Evolutionary conservation across 1,140 invertebrate species (phyloP), one percentile per base, ranked within the genome.

Genomic region (Bombus pascuorum): DNA sequence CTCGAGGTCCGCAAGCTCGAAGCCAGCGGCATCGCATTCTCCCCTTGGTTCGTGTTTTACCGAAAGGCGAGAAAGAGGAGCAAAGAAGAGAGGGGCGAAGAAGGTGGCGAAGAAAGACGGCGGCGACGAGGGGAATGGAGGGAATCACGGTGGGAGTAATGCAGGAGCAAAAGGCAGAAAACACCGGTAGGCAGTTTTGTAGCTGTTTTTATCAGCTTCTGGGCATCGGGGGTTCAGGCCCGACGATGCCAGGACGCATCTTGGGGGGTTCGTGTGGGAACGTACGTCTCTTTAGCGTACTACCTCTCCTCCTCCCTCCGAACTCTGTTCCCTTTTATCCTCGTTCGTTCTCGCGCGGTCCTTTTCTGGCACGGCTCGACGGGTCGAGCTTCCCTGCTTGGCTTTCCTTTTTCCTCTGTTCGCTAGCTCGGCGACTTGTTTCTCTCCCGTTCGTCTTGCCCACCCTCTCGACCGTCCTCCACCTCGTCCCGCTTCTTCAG

Each of bases 131-230:
- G 53, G 65, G 79, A 59, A 62, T 72, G 65, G 79, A 79, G 81
- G 28, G 39, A 42, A 74, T 59, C 73, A n/a, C 74, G 87, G 88
- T 80, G 87, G 87, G 90, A 91, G 92, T 94, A 94, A 93, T 90
- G 92, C 92, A 94, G 92, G 91, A 92, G 91, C 92, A 94, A 94
- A 93, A 94, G 92, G 93, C 92, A 94, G 93, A 95, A 95, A 95
- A 95, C 93, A 95, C 94, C 94, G 94, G 94, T 95, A 95, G 94
- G 94, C 94, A 95, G 94, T 95, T 95, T 95, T 95, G 94, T 94
- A 95, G 94, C 93, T 94, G 93, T 95, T 95, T 95, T 95, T 95
- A 95, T 95, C 94, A 94, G 94, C 94, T 95, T 94, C 94, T 95
- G 93, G 94, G 94, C 93, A 95, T 95, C 92, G 91, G 91, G 91